Base-by-base conservation (phyloP, 2,888 invertebrate species). In the Thumatha senex region DNA sequence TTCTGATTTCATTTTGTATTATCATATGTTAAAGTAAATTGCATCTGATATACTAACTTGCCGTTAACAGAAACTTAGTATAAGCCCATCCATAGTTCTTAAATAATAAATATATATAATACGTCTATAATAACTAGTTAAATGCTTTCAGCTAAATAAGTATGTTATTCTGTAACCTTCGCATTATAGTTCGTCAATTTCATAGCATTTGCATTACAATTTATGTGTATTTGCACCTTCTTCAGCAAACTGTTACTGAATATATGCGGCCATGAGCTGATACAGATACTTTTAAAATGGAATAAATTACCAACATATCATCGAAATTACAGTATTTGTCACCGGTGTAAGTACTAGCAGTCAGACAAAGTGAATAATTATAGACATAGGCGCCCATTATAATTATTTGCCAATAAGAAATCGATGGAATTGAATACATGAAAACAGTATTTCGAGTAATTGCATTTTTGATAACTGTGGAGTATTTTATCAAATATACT, bases 51-150 rank as follows among this genome's bases (percentile, higher is more conserved):
- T 51, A 15, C 41, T 59, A 67, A 48, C 43, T 57, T 67, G 54
- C 63, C 58, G 44, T 40, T 24, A 44, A 45, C 47, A 53, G 18
- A 4, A 24, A 24, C 5, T 24, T 24, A 24, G 47, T 40, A n/a
- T 48, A 50, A n/a, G 46, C 13, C 50, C 48, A 49, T 35, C 15
- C 54, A 60, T 60, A 58, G 51, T 52, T 55, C 46, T 60, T 60
- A 55, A 53, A n/a, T n/a, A n/a, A n/a, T n/a, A 55, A 43, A 49
- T 61, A 63, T 54, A 30, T 69, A 67, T 66, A 66, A 61, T 24
- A 61, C 54, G 58, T 47, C 24, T 61, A 55, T 18, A 15, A 42
- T 43, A 15, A 52, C 54, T 51, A 52, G 14, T 48, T 41, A 48
- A 51, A 24, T 30, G 33, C 13, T 54, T 46, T 54, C 53, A 57